Evolutionary conservation across 2,888 invertebrate species (phyloP), one percentile per base, ranked within the genome.

Genomic region (Folsomia manolachei): DNA sequence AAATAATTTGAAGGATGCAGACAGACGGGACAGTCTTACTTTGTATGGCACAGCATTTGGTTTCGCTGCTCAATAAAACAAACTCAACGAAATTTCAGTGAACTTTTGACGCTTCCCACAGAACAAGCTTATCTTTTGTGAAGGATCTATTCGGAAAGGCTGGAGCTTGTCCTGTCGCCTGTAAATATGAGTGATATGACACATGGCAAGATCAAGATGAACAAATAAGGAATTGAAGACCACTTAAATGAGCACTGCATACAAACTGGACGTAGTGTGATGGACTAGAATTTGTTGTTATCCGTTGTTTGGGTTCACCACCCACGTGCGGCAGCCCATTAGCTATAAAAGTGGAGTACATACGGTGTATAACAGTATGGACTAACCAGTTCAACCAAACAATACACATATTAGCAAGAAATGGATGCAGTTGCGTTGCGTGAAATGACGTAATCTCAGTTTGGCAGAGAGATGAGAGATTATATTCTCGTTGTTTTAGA

Each of bases 261-360:
- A 64, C 4, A 19, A 24, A 64, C 39, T 27, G 11, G 39, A 26
- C 64, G 2, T 2, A 19, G 9, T 19, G 4, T 4, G 27, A 26
- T 24, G 64, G 27, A 66, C 18, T 23, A 2, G 66, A 62, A 11
- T 24, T 24, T 11, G 62, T 62, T 52, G 39, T 66, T 66, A 24
- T 52, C 51, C 52, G 66, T 66, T 66, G 66, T 66, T 66, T 66
- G 53, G 66, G 66, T 66, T 66, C 53, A 66, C 66, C 66, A 66
- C 66, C 66, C 66, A 66, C 66, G 66, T 66, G 66, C 66, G 24
- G n/a, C n/a, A 66, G 27, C 19, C 39, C 4, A 39, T n/a, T n/a
- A n/a, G n/a, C 4, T 9, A 14, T 39, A 39, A 39, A 14, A 4
- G 39, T 39, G 39, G 39, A 4, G 14, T 39, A 14, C 14, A 14